Evolutionary conservation across 2,113 vertebrate species (phyloP).

Genomic region (Atlantisia rogersi): DNA sequence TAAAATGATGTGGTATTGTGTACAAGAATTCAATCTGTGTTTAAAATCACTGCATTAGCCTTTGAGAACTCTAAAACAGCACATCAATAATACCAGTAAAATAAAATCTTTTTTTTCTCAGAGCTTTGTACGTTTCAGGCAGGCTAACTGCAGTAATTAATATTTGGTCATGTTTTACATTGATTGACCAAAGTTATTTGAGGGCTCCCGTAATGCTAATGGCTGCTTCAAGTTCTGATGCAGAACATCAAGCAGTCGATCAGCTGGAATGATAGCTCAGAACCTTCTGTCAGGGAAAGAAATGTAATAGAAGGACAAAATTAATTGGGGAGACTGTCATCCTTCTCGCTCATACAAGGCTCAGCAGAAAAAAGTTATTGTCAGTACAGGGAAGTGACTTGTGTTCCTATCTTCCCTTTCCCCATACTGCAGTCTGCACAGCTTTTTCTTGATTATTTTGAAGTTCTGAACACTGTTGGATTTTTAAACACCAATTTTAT

Average conservation of each 20-base stretch:
- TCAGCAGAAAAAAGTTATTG: background rate
- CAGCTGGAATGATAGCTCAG: background rate
- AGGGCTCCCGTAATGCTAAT: background rate
- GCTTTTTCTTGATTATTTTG: background rate
- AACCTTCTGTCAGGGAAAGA: background rate
- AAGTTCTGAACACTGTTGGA: background rate
- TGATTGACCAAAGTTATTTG: background rate
- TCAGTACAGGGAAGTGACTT: background rate
- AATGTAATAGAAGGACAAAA: background rate
- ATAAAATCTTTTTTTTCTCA: background rate
- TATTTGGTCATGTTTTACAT: conserved; percentile 18
- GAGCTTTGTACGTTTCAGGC: background rate
- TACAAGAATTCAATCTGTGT: background rate
- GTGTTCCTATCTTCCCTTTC: background rate
- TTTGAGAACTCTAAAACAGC: background rate
- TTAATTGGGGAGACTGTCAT: background rate
- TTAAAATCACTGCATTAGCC: background rate
- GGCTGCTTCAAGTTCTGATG: background rate
- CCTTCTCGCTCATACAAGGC: background rate
- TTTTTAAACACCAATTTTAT: background rate
- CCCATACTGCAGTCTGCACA: background rate
- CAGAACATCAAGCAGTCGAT: conserved; percentile 9
- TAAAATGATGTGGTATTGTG: background rate
- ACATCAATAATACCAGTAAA: background rate
- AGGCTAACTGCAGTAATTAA: conserved; percentile 24